phyloP scores from a whole-genome alignment of 2,888 invertebrate species.

The Candidula unifasciata region DNA sequence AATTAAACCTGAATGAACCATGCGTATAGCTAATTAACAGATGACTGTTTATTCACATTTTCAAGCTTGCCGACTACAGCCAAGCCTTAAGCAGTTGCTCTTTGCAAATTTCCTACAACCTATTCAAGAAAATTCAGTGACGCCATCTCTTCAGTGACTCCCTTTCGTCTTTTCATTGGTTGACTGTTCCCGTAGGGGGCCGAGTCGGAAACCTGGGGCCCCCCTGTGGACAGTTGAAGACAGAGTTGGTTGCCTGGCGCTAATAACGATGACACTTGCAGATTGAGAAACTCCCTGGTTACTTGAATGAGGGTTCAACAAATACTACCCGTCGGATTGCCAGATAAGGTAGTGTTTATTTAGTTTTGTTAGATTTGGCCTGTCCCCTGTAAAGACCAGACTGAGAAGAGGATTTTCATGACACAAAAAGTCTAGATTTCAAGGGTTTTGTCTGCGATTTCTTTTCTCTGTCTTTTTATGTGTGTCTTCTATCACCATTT shows the following conservation, averaged over 20 bases:
- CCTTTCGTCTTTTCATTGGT: background rate
- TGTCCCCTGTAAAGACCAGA: background rate
- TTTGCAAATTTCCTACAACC: background rate
- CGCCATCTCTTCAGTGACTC: background rate
- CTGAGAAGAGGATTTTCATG: constrained; percentile 3
- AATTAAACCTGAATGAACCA: too few species aligned
- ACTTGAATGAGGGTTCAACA: constrained; percentile 25
- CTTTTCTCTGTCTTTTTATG: background rate
- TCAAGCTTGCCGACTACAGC: too few species aligned
- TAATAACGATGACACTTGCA: constrained; percentile 43
- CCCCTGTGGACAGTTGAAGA: constrained; percentile 27
- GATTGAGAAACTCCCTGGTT: constrained; percentile 29
- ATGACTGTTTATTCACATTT: too few species aligned
- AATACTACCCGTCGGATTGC: constrained; percentile 27
- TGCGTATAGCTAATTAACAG: too few species aligned
- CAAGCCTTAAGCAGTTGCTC: too few species aligned
- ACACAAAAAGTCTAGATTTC: background rate
- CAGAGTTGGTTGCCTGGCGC: background rate
- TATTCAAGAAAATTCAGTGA: background rate
- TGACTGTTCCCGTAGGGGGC: constrained; percentile 28
- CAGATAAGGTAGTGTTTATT: constrained; percentile 14
- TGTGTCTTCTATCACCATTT: too few species aligned
- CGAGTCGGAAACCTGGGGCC: background rate
- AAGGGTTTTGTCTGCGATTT: background rate
- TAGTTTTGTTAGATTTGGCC: constrained; percentile 8